Percentiles rank a stretch among this genome's conserved stretches.
Evolutionary conservation across 2,888 invertebrate species (phyloP).

Genomic region (Harpalus rufipes): DNA sequence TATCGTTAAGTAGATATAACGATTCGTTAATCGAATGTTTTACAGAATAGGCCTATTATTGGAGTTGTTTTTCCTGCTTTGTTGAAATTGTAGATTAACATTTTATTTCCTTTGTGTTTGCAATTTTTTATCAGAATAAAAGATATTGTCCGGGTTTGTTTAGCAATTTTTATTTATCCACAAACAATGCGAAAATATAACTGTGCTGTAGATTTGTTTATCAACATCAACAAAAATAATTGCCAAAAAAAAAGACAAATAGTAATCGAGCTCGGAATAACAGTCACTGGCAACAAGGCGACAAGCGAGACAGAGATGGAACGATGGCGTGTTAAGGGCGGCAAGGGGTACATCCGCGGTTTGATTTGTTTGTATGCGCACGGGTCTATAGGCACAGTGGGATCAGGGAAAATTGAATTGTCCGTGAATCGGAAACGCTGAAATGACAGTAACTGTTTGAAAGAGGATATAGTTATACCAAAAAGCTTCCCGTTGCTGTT

Average conservation of each 20-base stretch:
- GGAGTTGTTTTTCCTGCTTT: background rate
- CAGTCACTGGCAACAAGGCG: conserved; percentile 15
- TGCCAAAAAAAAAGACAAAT: conserved; percentile 48
- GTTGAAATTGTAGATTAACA: background rate
- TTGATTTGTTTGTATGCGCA: conserved; percentile 57
- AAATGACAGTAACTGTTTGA: conserved; percentile 74
- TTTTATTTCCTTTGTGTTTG: background rate
- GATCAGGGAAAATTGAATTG: conserved; percentile 73
- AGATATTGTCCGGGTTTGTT: conserved; percentile 5
- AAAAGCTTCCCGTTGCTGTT: conserved; percentile 63
- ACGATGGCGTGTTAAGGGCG: background rate
- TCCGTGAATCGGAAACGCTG: conserved; percentile 73
- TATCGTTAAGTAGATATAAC: no score
- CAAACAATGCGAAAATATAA: conserved; percentile 42
- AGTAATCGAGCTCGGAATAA: conserved; percentile 29
- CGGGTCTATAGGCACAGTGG: conserved; percentile 60
- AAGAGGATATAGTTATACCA: conserved; percentile 71
- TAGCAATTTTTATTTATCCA: conserved; percentile 19
- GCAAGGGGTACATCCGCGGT: conserved; percentile 23
- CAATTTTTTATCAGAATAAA: background rate
- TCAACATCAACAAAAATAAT: conserved; percentile 51
- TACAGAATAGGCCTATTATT: no score
- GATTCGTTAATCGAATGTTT: no score
- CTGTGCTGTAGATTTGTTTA: conserved; percentile 36
- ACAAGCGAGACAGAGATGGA: background rate